Evolutionary conservation across 2,113 vertebrate genomes (phyloP).

Genomic region (Tragulus kanchil): DNA sequence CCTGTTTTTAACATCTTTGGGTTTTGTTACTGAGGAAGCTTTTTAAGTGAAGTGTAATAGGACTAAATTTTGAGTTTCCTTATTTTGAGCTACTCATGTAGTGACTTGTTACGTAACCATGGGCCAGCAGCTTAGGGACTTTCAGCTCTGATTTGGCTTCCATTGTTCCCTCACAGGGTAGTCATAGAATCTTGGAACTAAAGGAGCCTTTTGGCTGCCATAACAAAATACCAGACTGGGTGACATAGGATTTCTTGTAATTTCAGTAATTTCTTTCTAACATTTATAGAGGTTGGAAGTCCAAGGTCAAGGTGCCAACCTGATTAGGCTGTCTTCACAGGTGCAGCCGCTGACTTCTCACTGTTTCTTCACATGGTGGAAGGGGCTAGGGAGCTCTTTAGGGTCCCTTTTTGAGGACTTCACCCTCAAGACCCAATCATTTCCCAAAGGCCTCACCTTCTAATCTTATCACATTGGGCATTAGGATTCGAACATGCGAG

Average conservation of each 20-base stretch:
- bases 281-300: not conserved
- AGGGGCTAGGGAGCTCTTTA: not conserved
- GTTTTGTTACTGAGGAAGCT: not conserved
- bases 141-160: not conserved
- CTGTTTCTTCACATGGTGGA: not conserved
- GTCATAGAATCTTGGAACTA: conserved; percentile 36
- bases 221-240: not conserved
- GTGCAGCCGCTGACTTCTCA: not conserved
- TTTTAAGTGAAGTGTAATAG: conserved; percentile 19
- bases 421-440: not conserved
- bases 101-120: not conserved
- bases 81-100: conserved; percentile 2
- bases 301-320: not conserved
- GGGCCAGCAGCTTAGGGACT: not conserved
- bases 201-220: not conserved
- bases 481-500: not conserved
- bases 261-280: conserved; percentile 21
- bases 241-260: not conserved
- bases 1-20: not conserved
- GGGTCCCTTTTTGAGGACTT: not conserved
- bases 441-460: not conserved
- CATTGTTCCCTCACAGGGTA: not conserved
- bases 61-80: not conserved
- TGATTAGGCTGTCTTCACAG: not conserved
- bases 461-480: not conserved